phyloP scores from a whole-genome alignment of 2,113 vertebrate species.

The Myrmecophaga tridactyla region DNA sequence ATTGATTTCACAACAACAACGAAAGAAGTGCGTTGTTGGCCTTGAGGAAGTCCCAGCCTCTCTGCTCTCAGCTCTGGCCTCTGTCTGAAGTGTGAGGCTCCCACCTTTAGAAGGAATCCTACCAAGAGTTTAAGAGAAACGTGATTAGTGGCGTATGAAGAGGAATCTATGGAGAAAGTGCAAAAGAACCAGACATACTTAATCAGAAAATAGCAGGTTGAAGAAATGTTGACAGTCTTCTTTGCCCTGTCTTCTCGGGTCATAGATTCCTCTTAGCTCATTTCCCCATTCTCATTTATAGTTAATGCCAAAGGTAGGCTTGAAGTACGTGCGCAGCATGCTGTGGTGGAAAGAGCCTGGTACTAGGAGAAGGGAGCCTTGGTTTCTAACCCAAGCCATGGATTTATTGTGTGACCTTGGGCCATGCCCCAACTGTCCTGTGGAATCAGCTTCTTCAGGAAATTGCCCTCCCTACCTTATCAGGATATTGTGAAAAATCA shows the following conservation, averaged over 20 bases:
- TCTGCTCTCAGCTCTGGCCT: neutral
- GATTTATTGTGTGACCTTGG: neutral
- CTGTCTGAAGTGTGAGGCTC: neutral
- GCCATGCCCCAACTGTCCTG: neutral
- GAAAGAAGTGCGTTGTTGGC: too few relatives aligned
- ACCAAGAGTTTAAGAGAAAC: neutral
- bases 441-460: neutral
- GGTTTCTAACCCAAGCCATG: neutral
- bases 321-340: neutral
- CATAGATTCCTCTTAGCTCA: neutral
- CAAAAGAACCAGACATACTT: neutral
- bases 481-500: neutral
- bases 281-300: neutral
- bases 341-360: neutral
- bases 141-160: neutral
- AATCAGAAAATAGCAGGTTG: neutral
- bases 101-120: neutral
- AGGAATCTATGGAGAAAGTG: neutral
- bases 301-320: neutral
- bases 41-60: neutral
- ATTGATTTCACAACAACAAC: too few relatives aligned
- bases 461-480: neutral
- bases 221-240: too few relatives aligned
- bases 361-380: neutral
- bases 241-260: neutral